Evolutionary conservation across 1,140 invertebrate species (phyloP), one percentile per base, ranked within the genome.

Genomic region (Ips nitidus): DNA sequence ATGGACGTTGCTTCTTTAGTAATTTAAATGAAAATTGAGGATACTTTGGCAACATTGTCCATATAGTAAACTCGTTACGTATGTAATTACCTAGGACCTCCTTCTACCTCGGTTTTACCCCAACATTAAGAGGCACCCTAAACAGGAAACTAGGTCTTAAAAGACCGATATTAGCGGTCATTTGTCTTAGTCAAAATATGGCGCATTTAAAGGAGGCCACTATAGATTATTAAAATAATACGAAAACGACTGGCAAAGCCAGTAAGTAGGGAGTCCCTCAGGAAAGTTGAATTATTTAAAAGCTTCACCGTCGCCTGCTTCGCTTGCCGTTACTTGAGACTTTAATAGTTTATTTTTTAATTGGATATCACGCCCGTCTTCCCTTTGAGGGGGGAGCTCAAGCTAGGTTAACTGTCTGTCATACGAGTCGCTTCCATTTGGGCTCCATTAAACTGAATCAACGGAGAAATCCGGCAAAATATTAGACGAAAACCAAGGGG

Each of bases 341-440:
- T 62, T 74, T 74, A 72, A 74, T 74, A 74, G 74, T 75, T 75
- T 75, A 75, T 73, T 75, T 75, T 75, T 75, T 75, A 75, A 75
- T 75, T 75, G 74, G 72, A 71, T 75, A 71, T 73, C 66, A 62
- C 66, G 62, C 57, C 47, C 61, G 40, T 72, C 72, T 61, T 66
- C 65, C 64, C 22, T 22, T 22, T 22, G 22, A 41, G 60, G 52
- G 22, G 22, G 22, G 22, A 22, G 22, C 22, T 22, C 41, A 37
- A 55, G 41, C 4, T 73, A 65, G 68, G 73, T 72, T 71, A 71
- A 68, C 66, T 69, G 66, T 69, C 69, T 73, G 73, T 74, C 73
- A 74, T 74, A 74, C 71, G 73, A 74, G 71, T 74, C 71, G 73
- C 68, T 60, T 71, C 63, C 63, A 65, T 65, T 65, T 65, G 7